Evolutionary conservation across 2,888 invertebrate species (phyloP).

Genomic region (Ditula angustiorana): DNA sequence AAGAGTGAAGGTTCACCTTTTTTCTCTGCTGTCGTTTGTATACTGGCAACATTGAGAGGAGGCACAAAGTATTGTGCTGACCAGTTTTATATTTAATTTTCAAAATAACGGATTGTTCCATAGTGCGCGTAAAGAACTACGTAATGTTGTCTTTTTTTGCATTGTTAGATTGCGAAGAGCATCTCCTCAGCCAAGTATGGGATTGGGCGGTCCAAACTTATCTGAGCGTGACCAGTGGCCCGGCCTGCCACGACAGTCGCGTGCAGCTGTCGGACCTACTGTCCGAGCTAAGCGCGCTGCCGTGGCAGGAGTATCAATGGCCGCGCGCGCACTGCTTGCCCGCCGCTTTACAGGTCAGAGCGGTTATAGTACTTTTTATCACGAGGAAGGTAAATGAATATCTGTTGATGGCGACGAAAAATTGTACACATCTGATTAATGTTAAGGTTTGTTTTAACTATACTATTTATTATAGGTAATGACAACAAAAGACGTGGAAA

Average conservation of each 20-base stretch:
- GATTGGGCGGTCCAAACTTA: slow-evolving; percentile 59
- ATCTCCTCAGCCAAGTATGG: slow-evolving; percentile 62
- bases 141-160: too few species aligned
- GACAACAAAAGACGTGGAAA: slow-evolving; percentile 50
- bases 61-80: too few species aligned
- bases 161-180: slow-evolving; percentile 53
- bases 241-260: slow-evolving; percentile 50
- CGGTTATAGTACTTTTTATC: background rate
- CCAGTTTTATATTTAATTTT: too few species aligned
- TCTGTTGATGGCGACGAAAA: background rate
- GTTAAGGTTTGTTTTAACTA: too few species aligned
- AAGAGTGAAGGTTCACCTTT: too few species aligned
- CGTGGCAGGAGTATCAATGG: slow-evolving; percentile 69
- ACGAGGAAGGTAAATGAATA: background rate
- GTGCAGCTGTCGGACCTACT: slow-evolving; percentile 54
- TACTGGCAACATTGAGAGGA: too few species aligned
- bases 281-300: slow-evolving; percentile 53
- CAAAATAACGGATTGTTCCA: too few species aligned
- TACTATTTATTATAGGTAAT: slow-evolving; percentile 47
- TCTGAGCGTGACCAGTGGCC: slow-evolving; percentile 40
- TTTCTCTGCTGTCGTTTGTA: too few species aligned
- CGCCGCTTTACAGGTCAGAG: slow-evolving; percentile 57
- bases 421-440: too few species aligned
- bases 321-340: slow-evolving; percentile 53
- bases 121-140: too few species aligned